phyloP scores from a whole-genome alignment of 2,888 invertebrate species.

The Orthosia incerta region DNA sequence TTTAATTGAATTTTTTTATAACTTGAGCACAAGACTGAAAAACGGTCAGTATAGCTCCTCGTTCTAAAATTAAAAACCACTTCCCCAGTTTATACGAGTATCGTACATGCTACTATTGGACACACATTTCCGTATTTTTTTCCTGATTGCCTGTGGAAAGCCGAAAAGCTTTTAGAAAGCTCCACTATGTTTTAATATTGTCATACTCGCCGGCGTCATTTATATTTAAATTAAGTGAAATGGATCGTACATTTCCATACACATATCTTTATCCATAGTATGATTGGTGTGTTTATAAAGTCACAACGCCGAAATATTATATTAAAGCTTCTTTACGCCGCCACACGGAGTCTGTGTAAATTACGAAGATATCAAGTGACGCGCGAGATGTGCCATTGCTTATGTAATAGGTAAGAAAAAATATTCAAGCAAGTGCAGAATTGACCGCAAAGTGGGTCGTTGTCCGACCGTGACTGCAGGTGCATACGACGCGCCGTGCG shows the following conservation, averaged over 20 bases:
- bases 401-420: constrained; percentile 69
- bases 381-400: constrained; percentile 45
- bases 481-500: constrained; percentile 40
- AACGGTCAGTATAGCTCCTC: neutral
- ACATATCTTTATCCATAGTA: neutral
- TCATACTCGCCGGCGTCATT: constrained; percentile 24
- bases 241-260: constrained; percentile 20
- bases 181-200: constrained; percentile 49
- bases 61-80: constrained; percentile 14
- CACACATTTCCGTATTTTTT: constrained; percentile 19
- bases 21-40: too few relatives aligned
- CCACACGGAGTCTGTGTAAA: constrained; percentile 21
- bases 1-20: too few relatives aligned
- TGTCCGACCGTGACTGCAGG: constrained; percentile 82
- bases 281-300: constrained; percentile 30
- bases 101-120: constrained; percentile 15
- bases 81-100: constrained; percentile 7
- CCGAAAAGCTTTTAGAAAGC: constrained; percentile 62
- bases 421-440: constrained; percentile 69
- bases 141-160: constrained; percentile 34
- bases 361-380: constrained; percentile 33
- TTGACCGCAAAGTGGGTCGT: constrained; percentile 78
- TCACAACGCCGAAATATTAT: constrained; percentile 36
- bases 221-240: constrained; percentile 46
- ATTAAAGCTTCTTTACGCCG: constrained; percentile 10